A percentile compares a stretch with the other conserved stretches of the same genome.
These are phyloP conservation scores for Ahaetulla prasina DNA, from an alignment of 2,113 vertebrate species.

Conservation along the genomic window DNA sequence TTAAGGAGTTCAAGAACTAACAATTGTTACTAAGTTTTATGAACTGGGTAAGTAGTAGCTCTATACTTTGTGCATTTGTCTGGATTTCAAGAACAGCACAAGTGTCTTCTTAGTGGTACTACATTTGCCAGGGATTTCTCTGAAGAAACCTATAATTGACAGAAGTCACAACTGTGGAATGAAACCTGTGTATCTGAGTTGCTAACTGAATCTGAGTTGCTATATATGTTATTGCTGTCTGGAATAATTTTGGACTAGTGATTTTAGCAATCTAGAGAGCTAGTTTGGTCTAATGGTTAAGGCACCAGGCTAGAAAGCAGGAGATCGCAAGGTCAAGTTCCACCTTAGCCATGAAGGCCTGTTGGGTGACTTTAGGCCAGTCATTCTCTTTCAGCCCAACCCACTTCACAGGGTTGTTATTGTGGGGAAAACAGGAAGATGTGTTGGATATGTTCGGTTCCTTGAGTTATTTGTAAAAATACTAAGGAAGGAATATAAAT, in stretches of 20 bases:
- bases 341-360: too few species aligned
- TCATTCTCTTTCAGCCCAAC: too few species aligned
- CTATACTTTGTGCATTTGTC: neutral
- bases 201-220: neutral
- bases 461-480: neutral
- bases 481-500: neutral
- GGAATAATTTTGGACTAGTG: neutral
- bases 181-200: neutral
- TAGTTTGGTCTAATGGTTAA: too few species aligned
- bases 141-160: neutral
- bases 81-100: neutral
- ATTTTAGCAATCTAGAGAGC: too few species aligned
- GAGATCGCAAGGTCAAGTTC: too few species aligned
- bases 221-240: neutral
- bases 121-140: neutral
- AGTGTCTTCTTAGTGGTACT: neutral
- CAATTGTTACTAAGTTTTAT: neutral
- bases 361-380: too few species aligned
- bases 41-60: neutral
- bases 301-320: too few species aligned
- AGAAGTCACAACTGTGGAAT: neutral
- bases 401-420: too few species aligned
- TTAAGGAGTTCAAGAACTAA: neutral
- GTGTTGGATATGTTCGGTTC: neutral
- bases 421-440: neutral